Evolutionary conservation across 2,113 vertebrate species (phyloP).

Genomic region (Dolichallabes microphthalmus): DNA sequence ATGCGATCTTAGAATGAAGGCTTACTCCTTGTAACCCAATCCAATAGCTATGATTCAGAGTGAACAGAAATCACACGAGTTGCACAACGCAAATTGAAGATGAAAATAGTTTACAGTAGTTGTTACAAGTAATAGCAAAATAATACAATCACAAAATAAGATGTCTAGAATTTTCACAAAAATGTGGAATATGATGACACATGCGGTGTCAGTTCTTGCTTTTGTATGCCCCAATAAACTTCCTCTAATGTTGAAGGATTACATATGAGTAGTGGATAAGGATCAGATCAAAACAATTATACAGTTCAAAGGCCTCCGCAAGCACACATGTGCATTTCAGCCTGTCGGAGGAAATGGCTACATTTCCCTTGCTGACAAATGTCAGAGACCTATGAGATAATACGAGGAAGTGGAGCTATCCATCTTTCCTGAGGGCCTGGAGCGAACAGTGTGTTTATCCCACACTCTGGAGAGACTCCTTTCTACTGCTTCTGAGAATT

Average conservation of each 20-base stretch:
- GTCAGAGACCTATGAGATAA: constrained; percentile 51
- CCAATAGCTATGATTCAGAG: constrained; percentile 34
- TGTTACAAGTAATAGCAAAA: not conserved
- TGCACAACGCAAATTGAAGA: not conserved
- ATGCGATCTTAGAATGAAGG: not conserved
- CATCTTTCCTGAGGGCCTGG: constrained; percentile 50
- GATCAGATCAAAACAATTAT: constrained; percentile 46
- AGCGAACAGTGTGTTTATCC: constrained; percentile 37
- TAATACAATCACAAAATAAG: not conserved
- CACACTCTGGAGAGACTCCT: not conserved
- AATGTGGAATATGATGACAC: not conserved
- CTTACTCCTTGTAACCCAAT: not conserved
- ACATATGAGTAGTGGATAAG: constrained; percentile 35
- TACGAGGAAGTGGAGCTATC: constrained; percentile 49
- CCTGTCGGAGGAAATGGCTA: constrained; percentile 53
- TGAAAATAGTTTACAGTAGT: not conserved
- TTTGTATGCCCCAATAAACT: constrained; percentile 2
- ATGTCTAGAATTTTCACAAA: not conserved
- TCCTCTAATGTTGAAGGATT: constrained; percentile 30
- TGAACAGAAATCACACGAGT: constrained; percentile 19
- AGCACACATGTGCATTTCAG: constrained; percentile 40
- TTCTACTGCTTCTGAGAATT: not conserved
- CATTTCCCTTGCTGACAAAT: constrained; percentile 58
- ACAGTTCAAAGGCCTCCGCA: constrained; percentile 45
- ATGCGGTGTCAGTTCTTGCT: not conserved